phyloP scores from a whole-genome alignment of 2,113 vertebrate genomes.

The Petrocephalus zakoni region DNA sequence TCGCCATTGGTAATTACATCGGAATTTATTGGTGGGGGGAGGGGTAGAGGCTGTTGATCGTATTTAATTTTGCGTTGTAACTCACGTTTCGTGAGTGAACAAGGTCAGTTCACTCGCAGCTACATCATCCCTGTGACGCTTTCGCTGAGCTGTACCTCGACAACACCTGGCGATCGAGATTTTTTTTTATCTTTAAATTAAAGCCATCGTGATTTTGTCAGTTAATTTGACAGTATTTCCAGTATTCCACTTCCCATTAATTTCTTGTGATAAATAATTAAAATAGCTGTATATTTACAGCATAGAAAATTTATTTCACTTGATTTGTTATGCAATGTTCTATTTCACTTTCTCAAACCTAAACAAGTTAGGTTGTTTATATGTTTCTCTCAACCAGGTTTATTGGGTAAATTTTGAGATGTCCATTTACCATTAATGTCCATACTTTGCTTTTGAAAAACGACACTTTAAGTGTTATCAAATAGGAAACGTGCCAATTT shows the following conservation, averaged over 20 bases:
- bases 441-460: background rate
- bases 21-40: conserved; percentile 42
- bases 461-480: background rate
- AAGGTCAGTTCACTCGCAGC: conserved; percentile 36
- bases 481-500: background rate
- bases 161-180: conserved; percentile 38
- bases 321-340: background rate
- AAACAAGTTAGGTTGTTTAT: background rate
- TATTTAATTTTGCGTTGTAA: conserved; percentile 45
- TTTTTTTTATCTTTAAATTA: conserved; percentile 40
- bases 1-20: conserved; percentile 46
- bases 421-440: background rate
- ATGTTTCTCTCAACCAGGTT: background rate
- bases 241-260: background rate
- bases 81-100: conserved; percentile 35
- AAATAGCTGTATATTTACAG: background rate
- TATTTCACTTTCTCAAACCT: background rate
- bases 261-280: background rate
- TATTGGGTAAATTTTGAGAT: background rate
- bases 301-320: background rate
- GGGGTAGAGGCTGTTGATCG: conserved; percentile 36
- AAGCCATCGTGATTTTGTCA: conserved; percentile 14
- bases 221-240: background rate
- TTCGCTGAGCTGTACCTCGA: conserved; percentile 42
- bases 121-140: conserved; percentile 39